Evolutionary conservation across 2,113 vertebrate species (phyloP).

Genomic region (Hemiprocne comata): DNA sequence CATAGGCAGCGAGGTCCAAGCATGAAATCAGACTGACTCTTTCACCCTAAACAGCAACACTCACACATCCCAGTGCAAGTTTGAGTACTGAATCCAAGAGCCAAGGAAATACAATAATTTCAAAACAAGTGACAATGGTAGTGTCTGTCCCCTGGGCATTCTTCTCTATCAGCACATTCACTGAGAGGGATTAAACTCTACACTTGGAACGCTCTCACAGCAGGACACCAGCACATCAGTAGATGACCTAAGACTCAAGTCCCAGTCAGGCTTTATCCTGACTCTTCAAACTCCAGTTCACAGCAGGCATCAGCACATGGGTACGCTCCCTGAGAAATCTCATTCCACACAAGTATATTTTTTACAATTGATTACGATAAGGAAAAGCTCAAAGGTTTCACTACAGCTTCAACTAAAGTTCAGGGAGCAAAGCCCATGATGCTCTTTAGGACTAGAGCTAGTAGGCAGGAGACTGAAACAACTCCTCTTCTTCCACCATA

Average conservation of each 20-base stretch:
- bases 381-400: not conserved
- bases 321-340: not conserved
- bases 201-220: not conserved
- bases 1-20: not conserved
- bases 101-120: not conserved
- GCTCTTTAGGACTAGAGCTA: not conserved
- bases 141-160: not conserved
- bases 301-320: not conserved
- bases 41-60: not conserved
- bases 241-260: not conserved
- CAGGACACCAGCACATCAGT: fast-evolving
- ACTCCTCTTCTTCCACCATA: not conserved
- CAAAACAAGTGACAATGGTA: not conserved
- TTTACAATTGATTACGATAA: not conserved
- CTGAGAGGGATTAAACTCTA: not conserved
- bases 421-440: fast-evolving
- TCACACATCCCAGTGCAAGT: not conserved
- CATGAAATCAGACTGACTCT: not conserved
- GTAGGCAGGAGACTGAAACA: not conserved
- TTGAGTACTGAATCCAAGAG: not conserved
- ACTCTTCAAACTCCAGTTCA: not conserved
- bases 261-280: not conserved
- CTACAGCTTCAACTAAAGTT: not conserved
- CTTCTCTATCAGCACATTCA: not conserved
- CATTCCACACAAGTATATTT: not conserved